phyloP scores from a whole-genome alignment of 2,888 invertebrate species.

The Drosophila subsilvestris region DNA sequence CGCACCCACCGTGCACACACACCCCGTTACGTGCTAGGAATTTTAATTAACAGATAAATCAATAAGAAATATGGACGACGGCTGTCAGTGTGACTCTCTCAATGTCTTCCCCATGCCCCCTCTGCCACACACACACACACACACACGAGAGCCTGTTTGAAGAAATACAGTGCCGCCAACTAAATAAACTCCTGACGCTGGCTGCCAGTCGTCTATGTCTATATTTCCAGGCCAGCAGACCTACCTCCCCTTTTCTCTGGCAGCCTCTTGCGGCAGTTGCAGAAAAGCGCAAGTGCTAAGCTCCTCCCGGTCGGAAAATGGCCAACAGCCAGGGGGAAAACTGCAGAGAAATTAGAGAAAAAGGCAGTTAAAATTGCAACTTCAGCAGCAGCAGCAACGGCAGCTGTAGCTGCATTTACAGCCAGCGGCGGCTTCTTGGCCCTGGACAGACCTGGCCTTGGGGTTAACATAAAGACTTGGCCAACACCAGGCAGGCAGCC shows the following conservation, averaged over 20 bases:
- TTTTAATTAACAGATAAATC: constrained; percentile 80
- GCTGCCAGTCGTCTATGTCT: constrained; percentile 50
- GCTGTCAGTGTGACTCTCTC: constrained; percentile 66
- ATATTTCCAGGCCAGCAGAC: constrained; percentile 25
- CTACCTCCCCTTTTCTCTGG: not conserved
- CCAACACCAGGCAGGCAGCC: constrained; percentile 24
- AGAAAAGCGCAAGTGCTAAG: constrained; percentile 69
- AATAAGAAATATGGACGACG: constrained; percentile 80
- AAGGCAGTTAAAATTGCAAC: constrained; percentile 67
- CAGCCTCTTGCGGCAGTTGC: constrained; percentile 40
- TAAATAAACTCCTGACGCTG: constrained; percentile 70
- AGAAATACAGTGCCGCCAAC: constrained; percentile 67
- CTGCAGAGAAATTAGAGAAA: constrained; percentile 66
- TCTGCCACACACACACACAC: constrained; percentile 4
- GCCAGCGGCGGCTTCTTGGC: constrained; percentile 48
- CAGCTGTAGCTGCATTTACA: constrained; percentile 21
- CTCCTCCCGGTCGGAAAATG: constrained; percentile 47
- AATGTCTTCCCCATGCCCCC: not conserved
- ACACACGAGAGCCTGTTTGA: constrained; percentile 23
- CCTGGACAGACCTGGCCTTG: constrained; percentile 37
- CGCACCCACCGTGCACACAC: constrained; percentile 35
- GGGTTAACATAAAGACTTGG: constrained; percentile 20
- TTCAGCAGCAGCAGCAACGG: constrained; percentile 26
- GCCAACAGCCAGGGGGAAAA: constrained; percentile 45
- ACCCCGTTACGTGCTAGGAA: constrained; percentile 79